A percentile compares a stretch with the other conserved stretches of the same genome.
Conservation (phyloP, 2,797 vertebrate genomes). For the Tangara arthus region DNA sequence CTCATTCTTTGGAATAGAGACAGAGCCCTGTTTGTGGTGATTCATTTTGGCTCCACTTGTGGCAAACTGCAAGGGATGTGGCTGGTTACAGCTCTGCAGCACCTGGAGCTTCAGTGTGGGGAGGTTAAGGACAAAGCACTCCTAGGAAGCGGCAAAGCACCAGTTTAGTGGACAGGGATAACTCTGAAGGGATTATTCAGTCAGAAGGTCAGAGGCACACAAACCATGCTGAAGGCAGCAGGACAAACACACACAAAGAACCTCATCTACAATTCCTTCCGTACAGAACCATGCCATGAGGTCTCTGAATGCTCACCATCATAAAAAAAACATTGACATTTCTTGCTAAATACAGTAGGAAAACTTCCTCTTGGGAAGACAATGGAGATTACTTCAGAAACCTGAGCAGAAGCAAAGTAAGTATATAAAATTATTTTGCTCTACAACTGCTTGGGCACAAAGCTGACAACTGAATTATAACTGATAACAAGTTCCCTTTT, state of each 20-base stretch:
- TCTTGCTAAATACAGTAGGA: neutral
- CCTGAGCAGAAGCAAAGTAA: neutral
- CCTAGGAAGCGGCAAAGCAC: accelerated
- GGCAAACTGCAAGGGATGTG: neutral
- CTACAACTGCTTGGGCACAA: neutral
- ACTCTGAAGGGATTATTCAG: neutral
- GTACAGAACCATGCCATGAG: neutral
- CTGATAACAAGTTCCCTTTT: neutral
- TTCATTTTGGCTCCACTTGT: neutral
- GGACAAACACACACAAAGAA: neutral
- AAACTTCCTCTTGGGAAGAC: neutral
- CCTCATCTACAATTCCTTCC: accelerated
- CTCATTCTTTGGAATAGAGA: neutral
- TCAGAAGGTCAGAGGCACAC: neutral
- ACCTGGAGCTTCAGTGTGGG: neutral
- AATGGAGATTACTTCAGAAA: neutral
- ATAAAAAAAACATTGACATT: neutral
- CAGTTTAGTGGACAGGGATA: neutral
- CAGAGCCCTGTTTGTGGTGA: no score
- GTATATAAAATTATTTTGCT: neutral
- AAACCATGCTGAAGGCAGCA: neutral
- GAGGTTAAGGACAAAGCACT: neutral
- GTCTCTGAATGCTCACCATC: neutral
- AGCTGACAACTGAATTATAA: neutral
- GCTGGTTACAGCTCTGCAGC: neutral